Conservation (phyloP, 2,888 invertebrate species). For the Bombyx huttoni region DNA sequence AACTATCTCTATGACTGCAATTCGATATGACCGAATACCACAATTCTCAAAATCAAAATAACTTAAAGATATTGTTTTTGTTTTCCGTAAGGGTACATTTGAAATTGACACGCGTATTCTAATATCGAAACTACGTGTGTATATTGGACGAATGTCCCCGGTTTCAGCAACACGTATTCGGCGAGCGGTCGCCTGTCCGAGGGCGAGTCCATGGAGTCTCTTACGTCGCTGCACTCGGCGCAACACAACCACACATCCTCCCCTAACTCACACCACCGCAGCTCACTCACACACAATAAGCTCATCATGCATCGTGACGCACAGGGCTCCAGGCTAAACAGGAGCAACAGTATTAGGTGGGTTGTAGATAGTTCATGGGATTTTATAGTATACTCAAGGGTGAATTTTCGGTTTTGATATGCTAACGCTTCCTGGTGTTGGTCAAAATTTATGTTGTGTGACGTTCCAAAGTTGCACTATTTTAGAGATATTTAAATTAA, state of each 20-base stretch:
- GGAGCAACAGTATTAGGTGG: slow-evolving; percentile 95
- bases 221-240: slow-evolving; percentile 85
- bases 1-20: too few relatives aligned
- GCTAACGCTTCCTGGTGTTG: too few relatives aligned
- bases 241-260: slow-evolving; percentile 82
- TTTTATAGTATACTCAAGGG: too few relatives aligned
- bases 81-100: background rate
- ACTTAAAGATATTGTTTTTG: too few relatives aligned
- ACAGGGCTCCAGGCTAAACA: slow-evolving; percentile 79
- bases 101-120: slow-evolving; percentile 15
- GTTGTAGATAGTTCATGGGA: slow-evolving; percentile 16
- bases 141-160: slow-evolving; percentile 36
- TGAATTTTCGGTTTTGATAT: too few relatives aligned
- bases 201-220: slow-evolving; percentile 89
- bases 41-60: too few relatives aligned
- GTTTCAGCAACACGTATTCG: slow-evolving; percentile 78
- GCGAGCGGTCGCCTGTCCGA: slow-evolving; percentile 86
- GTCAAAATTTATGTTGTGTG: too few relatives aligned
- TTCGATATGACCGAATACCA: too few relatives aligned
- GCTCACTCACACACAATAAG: slow-evolving; percentile 76
- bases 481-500: too few relatives aligned
- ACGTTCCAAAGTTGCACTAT: too few relatives aligned
- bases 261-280: slow-evolving; percentile 77
- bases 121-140: background rate
- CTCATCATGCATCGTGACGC: slow-evolving; percentile 73